Evolutionary conservation across 1,140 invertebrate genomes (phyloP), one percentile per base, ranked within the genome.

Genomic region (Epicauta chinensis): DNA sequence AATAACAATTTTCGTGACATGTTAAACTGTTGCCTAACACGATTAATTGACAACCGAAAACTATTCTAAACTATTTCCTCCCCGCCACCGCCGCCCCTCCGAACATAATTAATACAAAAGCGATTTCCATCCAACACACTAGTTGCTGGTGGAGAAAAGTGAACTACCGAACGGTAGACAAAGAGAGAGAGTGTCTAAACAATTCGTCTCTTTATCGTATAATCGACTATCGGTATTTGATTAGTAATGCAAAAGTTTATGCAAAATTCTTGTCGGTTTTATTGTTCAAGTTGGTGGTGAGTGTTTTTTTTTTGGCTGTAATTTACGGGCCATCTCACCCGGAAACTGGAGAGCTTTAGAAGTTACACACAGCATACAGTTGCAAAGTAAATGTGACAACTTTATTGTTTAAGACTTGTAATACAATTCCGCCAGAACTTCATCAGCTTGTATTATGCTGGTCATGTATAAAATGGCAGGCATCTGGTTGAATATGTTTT

Each of bases 401-500:
- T 47, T 47, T 47, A 47, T 47, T 47, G 45, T 47, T 47, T 47
- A 13, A 37, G 38, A 47, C 45, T 47, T 37, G 45, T 23, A n/a
- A n/a, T 35, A 47, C 38, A 47, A 37, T 47, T 47, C 16, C 23
- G 23, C 4, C 23, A 3, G n/a, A 47, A 47, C 45, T 47, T 47
- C 45, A 47, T 47, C 45, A 37, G 29, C 29, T 34, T 29, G 44
- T 17, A 36, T 46, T 17, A 46, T 29, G 45, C 45, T 37, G 45
- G 45, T 38, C 45, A 47, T 47, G 45, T 47, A 46, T n/a, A 23
- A 23, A 5, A 47, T 47, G 38, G 38, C 45, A 16, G 45, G 37
- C 45, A 47, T 47, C 34, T 36, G 45, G 23, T 17, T 36, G 36
- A 47, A 47, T 47, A 34, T 47, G 37, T 47, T 47, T 47, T 47